Percentiles rank a stretch among this genome's conserved stretches.
Evolutionary conservation across 2,113 vertebrate species (phyloP).

Genomic region (Scolopax mira): DNA sequence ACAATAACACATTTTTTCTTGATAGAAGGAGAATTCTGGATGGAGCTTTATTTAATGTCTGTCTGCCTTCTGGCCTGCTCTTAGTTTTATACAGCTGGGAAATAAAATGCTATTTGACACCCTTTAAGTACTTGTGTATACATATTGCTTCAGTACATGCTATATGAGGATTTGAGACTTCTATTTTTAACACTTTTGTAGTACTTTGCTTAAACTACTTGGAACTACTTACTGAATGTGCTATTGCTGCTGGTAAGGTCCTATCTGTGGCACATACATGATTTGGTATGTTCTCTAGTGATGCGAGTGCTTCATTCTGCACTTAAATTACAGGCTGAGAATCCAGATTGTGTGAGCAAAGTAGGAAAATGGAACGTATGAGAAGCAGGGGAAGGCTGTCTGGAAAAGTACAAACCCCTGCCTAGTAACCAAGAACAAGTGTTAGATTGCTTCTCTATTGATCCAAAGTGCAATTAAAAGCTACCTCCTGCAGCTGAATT

Average conservation of each 20-base stretch:
- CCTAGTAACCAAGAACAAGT: neutral
- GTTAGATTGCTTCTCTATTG: constrained; percentile 22
- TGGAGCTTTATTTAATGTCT: neutral
- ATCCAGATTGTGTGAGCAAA: neutral
- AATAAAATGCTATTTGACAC: neutral
- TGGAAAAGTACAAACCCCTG: constrained; percentile 36
- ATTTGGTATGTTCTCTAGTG: neutral
- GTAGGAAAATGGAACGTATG: neutral
- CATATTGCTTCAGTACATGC: neutral
- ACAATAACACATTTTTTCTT: neutral
- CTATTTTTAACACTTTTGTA: neutral
- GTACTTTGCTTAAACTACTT: neutral
- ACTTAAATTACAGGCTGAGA: neutral
- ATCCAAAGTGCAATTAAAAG: constrained; percentile 48
- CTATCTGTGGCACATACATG: neutral
- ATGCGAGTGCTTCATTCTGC: neutral
- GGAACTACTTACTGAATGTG: neutral
- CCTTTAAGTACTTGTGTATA: neutral
- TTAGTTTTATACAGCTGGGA: neutral
- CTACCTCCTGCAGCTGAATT: constrained; percentile 38
- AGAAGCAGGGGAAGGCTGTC: neutral
- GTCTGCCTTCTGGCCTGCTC: neutral
- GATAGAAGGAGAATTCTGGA: neutral
- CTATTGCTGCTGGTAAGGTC: neutral
- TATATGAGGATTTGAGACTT: neutral